Evolutionary conservation across 2,888 invertebrate species (phyloP).

Genomic region (Neocrepidodera transversa): DNA sequence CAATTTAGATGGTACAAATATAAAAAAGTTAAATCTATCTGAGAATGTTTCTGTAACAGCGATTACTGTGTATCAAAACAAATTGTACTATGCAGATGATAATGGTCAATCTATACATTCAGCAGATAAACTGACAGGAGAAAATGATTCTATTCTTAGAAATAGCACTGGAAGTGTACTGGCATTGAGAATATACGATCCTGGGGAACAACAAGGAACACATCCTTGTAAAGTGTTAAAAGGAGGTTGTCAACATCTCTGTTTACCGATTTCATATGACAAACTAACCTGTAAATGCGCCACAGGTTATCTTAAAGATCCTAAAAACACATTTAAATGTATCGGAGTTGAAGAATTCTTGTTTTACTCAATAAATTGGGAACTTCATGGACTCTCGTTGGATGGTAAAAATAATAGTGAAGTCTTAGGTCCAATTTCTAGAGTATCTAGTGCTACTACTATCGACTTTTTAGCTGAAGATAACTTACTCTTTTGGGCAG

Average conservation of each 20-base stretch:
- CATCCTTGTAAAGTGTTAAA: conserved; percentile 67
- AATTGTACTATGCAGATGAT: conserved; percentile 76
- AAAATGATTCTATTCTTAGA: conserved; percentile 60
- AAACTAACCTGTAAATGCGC: conserved; percentile 77
- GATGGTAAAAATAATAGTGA: conserved; percentile 57
- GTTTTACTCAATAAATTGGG: conserved; percentile 79
- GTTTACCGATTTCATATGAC: conserved; percentile 68
- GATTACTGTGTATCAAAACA: conserved; percentile 70
- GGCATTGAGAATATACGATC: conserved; percentile 76
- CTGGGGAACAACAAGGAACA: conserved; percentile 66
- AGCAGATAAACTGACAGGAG: conserved; percentile 67
- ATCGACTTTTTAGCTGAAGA: conserved; percentile 72
- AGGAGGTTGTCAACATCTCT: conserved; percentile 75
- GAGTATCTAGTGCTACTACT: conserved; percentile 76
- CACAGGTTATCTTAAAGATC: conserved; percentile 67
- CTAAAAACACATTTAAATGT: conserved; percentile 61
- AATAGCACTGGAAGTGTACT: conserved; percentile 63
- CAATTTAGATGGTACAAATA: conserved; percentile 48
- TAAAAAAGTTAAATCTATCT: conserved; percentile 51
- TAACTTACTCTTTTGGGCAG: conserved; percentile 77
- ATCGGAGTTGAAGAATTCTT: conserved; percentile 72
- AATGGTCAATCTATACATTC: conserved; percentile 69
- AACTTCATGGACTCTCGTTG: conserved; percentile 72
- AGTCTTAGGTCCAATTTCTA: conserved; percentile 73
- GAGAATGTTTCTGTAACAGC: conserved; percentile 66